Evolutionary conservation across 2,888 invertebrate species (phyloP), one percentile per base, ranked within the genome.

Genomic region (Standfussiana lucernea): DNA sequence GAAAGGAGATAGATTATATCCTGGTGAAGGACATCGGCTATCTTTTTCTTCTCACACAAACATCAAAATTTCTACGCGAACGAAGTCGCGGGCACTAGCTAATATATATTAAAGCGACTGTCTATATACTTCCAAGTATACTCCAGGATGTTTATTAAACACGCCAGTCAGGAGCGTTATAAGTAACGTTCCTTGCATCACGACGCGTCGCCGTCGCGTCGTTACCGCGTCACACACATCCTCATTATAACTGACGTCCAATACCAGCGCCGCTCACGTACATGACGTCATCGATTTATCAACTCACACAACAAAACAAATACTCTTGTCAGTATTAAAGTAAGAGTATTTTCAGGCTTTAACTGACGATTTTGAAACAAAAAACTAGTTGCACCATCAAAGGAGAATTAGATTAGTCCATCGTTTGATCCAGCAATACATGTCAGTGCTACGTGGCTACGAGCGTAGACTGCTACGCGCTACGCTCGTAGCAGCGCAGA

Each of bases 381-480:
- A 71, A 74, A 62, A 15, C 47, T 15, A 68, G 72, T 53, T 53
- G 40, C 28, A 53, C 37, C 24, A 61, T 56, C 50, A 61, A 62
- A 2, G 74, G 40, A 66, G 53, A 84, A 75, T 75, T 61, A 37
- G 72, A 72, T 84, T 75, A 73, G 70, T 13, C 40, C n/a, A 71
- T 75, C 77, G 62, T 80, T 77, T 74, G 76, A 84, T 42, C 62
- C 56, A 75, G 61, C 15, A 56, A 74, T 64, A 69, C 65, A 74
- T 53, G 65, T 37, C 69, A 72, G 56, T 69, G 66, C 84, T 84
- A 80, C 87, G 80, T 11, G 65, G 74, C 73, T 77, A 85, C 85
- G 88, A 76, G 70, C 69, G 81, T 81, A 85, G 70, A 5, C 59
- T 40, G 73, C 88, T 85, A 87, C 88, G 78, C 62, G 45, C 75